Evolutionary conservation across 2,797 vertebrate species (phyloP).

Genomic region (Rhinophrynus dorsalis): DNA sequence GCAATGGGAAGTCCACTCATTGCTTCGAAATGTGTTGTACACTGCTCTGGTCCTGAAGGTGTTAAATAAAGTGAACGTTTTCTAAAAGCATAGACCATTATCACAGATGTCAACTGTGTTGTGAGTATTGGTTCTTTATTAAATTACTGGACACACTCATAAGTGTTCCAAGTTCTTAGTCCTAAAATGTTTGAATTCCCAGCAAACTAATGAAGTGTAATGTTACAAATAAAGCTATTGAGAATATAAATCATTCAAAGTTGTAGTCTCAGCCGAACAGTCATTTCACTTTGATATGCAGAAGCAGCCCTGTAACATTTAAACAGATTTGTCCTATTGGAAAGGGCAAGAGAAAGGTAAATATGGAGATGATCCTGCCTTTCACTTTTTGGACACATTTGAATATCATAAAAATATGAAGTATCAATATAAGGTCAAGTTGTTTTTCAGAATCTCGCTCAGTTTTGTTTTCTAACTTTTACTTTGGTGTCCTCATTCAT

Average conservation of each 20-base stretch:
- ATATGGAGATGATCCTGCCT: slow-evolving; percentile 15
- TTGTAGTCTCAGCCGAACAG: neutral
- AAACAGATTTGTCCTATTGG: slow-evolving; percentile 29
- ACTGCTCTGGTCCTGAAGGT: no score
- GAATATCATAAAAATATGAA: slow-evolving; percentile 22
- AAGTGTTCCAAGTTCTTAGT: no score
- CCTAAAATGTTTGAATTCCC: no score
- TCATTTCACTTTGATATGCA: slow-evolving; percentile 18
- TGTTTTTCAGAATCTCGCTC: slow-evolving; percentile 9
- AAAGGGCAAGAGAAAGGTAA: slow-evolving; percentile 30
- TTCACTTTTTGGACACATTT: slow-evolving; percentile 23
- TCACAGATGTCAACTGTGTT: no score
- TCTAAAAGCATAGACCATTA: no score
- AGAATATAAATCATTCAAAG: slow-evolving; percentile 11
- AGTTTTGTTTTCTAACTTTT: no score
- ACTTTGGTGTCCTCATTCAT: no score
- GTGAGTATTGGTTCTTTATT: no score
- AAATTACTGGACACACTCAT: no score
- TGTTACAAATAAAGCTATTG: slow-evolving; percentile 2
- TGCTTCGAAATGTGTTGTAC: no score
- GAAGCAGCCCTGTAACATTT: slow-evolving; percentile 30
- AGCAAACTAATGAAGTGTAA: neutral
- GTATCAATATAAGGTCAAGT: slow-evolving; percentile 8
- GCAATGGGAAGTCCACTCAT: no score
- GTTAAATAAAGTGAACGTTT: no score